Evolutionary conservation across 2,797 vertebrate species (phyloP).

Genomic region (Clarias pachynema): DNA sequence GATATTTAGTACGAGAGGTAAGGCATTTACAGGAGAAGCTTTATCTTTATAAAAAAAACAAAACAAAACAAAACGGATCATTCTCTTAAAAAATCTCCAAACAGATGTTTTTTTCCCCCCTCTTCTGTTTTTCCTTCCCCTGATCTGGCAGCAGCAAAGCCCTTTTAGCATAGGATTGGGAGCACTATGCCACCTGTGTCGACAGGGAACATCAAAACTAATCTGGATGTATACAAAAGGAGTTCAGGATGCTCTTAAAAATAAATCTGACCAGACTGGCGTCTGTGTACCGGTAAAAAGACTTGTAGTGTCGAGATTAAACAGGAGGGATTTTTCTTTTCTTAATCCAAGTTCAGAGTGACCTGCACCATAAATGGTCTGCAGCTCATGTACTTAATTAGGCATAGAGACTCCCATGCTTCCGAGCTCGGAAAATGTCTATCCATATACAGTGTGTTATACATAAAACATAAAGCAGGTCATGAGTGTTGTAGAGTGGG

Average conservation of each 20-base stretch:
- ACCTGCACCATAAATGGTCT: constrained; percentile 7
- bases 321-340: constrained; percentile 48
- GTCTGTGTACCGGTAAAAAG: constrained; percentile 42
- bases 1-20: constrained; percentile 56
- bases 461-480: background rate
- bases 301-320: constrained; percentile 52
- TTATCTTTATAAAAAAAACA: constrained; percentile 57
- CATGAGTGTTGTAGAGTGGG: background rate
- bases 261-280: constrained; percentile 53
- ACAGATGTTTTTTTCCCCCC: constrained; percentile 66
- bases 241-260: constrained; percentile 49
- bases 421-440: background rate
- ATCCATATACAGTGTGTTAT: background rate
- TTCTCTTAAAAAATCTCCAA: constrained; percentile 67
- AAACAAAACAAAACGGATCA: constrained; percentile 49
- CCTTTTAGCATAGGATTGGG: constrained; percentile 62
- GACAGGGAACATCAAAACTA: constrained; percentile 59
- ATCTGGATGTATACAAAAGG: constrained; percentile 61
- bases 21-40: constrained; percentile 62
- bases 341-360: constrained; percentile 37
- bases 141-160: constrained; percentile 61
- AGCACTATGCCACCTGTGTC: constrained; percentile 66
- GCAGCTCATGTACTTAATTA: constrained; percentile 13
- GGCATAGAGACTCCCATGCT: background rate
- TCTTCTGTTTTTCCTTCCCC: constrained; percentile 26